Evolutionary conservation across 2,797 vertebrate genomes (phyloP).

Genomic region (Phataginus tetradactyla): DNA sequence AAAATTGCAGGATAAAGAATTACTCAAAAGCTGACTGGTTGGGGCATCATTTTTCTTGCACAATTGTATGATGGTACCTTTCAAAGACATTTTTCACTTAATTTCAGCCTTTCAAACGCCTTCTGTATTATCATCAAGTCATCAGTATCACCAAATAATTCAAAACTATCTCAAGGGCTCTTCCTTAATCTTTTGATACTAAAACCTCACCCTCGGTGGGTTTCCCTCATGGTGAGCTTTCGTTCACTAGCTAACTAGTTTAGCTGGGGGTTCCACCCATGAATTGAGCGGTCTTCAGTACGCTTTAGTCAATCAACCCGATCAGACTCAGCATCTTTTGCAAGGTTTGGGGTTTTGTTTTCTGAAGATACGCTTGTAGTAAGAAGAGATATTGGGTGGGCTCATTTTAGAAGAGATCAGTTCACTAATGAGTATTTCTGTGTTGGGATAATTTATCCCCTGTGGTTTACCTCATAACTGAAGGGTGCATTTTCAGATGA

Average conservation of each 20-base stretch:
- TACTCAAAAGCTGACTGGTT: not conserved
- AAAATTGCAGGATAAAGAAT: conserved; percentile 4
- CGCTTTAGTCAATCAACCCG: not conserved
- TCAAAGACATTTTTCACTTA: not conserved
- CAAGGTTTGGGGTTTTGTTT: not conserved
- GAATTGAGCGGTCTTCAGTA: not conserved
- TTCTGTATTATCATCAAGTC: too few relatives aligned
- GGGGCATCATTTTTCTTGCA: not conserved
- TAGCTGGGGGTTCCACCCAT: not conserved
- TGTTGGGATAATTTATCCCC: not conserved
- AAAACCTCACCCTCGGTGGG: not conserved
- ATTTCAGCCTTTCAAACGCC: not conserved
- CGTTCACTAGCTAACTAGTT: too few relatives aligned
- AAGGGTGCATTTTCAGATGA: not conserved
- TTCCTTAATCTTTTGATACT: not conserved
- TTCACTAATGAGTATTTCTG: not conserved
- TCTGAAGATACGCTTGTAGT: not conserved
- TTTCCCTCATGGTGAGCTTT: too few relatives aligned
- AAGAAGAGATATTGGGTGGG: not conserved
- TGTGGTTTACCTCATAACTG: not conserved
- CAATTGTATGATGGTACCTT: not conserved
- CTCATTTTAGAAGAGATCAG: not conserved
- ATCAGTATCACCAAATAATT: not conserved
- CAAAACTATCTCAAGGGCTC: not conserved
- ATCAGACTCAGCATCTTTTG: not conserved